A percentile compares a stretch with the other conserved stretches of the same genome.
phyloP scores from a whole-genome alignment of 1,140 invertebrate genomes.

The Euwallacea similis region DNA sequence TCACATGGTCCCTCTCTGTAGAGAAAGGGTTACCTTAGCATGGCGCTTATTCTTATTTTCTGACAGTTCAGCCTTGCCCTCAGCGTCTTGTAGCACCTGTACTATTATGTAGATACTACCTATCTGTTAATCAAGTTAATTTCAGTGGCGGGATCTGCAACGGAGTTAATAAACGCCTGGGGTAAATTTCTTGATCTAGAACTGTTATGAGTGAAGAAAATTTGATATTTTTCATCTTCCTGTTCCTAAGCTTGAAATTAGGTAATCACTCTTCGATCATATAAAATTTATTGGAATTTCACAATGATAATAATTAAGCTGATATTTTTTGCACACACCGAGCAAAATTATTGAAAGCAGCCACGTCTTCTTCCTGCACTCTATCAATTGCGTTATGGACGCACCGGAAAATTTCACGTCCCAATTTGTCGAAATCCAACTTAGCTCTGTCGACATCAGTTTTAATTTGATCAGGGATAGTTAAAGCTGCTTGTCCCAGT shows the following conservation, averaged over 20 bases:
- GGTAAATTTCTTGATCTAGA: too few species aligned
- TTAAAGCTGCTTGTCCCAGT: background rate
- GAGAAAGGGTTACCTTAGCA: conserved; percentile 20
- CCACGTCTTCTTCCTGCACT: background rate
- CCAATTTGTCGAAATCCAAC: background rate
- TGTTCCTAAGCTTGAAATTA: too few species aligned
- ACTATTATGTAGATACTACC: conserved; percentile 4
- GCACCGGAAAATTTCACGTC: background rate
- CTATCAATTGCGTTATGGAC: background rate
- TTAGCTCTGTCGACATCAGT: background rate
- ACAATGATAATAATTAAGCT: too few species aligned
- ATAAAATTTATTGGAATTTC: too few species aligned
- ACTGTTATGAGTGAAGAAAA: too few species aligned
- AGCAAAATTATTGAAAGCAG: conserved; percentile 3
- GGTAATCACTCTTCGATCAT: too few species aligned
- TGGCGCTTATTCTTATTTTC: conserved; percentile 35
- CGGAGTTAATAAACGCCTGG: too few species aligned
- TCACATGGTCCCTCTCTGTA: background rate
- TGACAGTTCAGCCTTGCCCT: conserved; percentile 36
- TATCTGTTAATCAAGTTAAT: conserved; percentile 30
- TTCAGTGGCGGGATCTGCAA: conserved; percentile 18
- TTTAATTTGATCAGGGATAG: background rate
- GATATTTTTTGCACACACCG: background rate
- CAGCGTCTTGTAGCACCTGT: conserved; percentile 37
- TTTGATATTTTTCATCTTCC: too few species aligned